Conservation (phyloP, 2,797 vertebrate genomes). For the Sparidentex hasta region DNA sequence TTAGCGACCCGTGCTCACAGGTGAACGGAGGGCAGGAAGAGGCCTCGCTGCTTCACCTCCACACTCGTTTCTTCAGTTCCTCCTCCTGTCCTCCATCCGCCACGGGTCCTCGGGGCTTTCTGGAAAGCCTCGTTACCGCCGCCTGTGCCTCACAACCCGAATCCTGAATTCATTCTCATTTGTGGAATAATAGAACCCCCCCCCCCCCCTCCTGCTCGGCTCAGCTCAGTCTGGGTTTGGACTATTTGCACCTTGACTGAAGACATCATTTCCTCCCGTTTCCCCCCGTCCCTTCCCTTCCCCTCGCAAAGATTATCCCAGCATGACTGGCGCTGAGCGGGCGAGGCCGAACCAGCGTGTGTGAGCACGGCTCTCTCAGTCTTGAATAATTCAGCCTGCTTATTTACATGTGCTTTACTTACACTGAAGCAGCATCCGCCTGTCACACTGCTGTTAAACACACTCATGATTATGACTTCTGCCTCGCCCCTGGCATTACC, state of each 20-base stretch:
- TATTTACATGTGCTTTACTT: slow-evolving; percentile 80
- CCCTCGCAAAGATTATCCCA: slow-evolving; percentile 57
- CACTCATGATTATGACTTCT: slow-evolving; percentile 70
- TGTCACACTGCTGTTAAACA: slow-evolving; percentile 78
- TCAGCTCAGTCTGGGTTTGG: slow-evolving; percentile 15
- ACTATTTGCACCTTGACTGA: slow-evolving; percentile 50
- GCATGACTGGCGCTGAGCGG: slow-evolving; percentile 52
- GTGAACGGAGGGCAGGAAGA: too few species aligned
- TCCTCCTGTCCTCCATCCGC: neutral
- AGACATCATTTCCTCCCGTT: neutral
- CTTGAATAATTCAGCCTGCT: slow-evolving; percentile 75
- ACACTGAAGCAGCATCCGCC: slow-evolving; percentile 74
- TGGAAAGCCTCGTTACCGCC: slow-evolving; percentile 3
- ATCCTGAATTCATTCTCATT: slow-evolving; percentile 23
- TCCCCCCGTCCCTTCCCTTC: neutral
- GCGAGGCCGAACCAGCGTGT: slow-evolving; percentile 46
- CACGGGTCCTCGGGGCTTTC: slow-evolving; percentile 9
- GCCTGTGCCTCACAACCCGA: slow-evolving; percentile 10
- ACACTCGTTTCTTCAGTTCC: neutral
- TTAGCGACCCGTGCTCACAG: too few species aligned
- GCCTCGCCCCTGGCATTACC: slow-evolving; percentile 67
- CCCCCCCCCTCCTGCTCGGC: neutral
- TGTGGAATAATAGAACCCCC: neutral
- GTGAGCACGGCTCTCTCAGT: slow-evolving; percentile 41
- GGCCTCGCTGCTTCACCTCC: neutral